Conservation (phyloP, 2,113 vertebrate species). For the Apteryx mantelli region DNA sequence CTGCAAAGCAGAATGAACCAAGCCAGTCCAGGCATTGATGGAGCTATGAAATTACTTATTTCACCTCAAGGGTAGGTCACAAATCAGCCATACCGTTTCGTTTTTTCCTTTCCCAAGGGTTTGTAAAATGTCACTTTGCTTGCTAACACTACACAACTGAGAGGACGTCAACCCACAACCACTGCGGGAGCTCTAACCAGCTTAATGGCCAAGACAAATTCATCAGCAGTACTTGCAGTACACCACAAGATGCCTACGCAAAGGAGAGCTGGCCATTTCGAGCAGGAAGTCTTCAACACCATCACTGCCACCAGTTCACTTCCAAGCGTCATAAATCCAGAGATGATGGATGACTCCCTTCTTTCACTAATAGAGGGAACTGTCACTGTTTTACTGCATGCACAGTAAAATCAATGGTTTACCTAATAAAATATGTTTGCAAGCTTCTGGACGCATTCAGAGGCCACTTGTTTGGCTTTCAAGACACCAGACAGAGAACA, state of each 20-base stretch:
- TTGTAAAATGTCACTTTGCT: background rate
- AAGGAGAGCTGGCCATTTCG: constrained; percentile 39
- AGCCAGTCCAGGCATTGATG: background rate
- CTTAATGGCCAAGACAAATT: background rate
- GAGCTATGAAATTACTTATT: background rate
- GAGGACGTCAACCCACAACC: background rate
- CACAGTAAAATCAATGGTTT: constrained; percentile 66
- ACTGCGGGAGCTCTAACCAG: background rate
- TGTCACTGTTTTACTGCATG: constrained; percentile 45
- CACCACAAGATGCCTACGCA: background rate
- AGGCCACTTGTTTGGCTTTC: constrained; percentile 18
- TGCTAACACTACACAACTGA: background rate
- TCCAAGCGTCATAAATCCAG: constrained; percentile 38
- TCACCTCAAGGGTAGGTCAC: background rate
- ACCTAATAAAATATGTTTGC: constrained; percentile 57
- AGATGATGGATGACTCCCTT: constrained; percentile 38
- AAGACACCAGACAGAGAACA: constrained; percentile 22
- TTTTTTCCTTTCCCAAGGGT: background rate
- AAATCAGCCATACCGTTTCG: background rate
- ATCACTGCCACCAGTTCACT: background rate
- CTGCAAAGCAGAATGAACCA: background rate
- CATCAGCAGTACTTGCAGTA: background rate
- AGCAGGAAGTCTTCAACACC: constrained; percentile 6
- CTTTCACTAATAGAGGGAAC: constrained; percentile 59
- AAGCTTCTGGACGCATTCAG: background rate